Percentiles rank a stretch among this genome's conserved stretches.
Evolutionary conservation across 1,140 invertebrate species (phyloP).

Genomic region (Drosophila sechellia): DNA sequence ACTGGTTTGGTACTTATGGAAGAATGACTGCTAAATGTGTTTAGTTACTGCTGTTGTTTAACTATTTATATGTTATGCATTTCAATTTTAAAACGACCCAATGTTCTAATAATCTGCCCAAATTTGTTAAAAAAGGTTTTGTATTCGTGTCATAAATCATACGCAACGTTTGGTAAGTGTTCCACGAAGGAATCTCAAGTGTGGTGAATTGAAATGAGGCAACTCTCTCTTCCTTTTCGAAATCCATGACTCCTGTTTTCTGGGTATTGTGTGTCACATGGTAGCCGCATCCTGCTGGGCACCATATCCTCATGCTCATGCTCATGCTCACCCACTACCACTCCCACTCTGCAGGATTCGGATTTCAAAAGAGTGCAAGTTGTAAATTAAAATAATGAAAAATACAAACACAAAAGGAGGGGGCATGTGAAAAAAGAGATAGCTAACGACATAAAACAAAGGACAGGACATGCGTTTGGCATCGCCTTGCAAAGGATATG

Average conservation of each 20-base stretch:
- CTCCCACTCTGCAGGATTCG: conserved; percentile 25
- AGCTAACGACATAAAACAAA: conserved; percentile 42
- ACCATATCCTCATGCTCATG: conserved; percentile 2
- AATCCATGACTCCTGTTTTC: conserved; percentile 25
- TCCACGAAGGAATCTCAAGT: conserved; percentile 26
- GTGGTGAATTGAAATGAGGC: conserved; percentile 13
- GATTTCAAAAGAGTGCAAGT: conserved; percentile 69
- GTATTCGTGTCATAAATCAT: conserved; percentile 6
- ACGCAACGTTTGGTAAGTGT: not conserved
- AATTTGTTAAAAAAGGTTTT: too few relatives aligned
- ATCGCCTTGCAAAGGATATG: conserved; percentile 59
- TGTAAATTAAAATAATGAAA: conserved; percentile 79
- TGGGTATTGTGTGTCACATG: conserved; percentile 29
- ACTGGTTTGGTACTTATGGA: too few relatives aligned
- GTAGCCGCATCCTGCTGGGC: conserved; percentile 43
- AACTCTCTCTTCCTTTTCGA: not conserved
- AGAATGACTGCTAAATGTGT: too few relatives aligned
- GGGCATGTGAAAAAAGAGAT: conserved; percentile 13
- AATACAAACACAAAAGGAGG: conserved; percentile 40
- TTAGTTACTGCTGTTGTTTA: too few relatives aligned
- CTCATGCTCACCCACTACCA: not conserved
- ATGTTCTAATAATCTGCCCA: too few relatives aligned
- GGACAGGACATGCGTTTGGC: conserved; percentile 68
- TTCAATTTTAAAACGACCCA: too few relatives aligned
- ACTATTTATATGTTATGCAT: too few relatives aligned